Conservation (phyloP, 2,113 vertebrate species). For the Bolborhynchus lineola region DNA sequence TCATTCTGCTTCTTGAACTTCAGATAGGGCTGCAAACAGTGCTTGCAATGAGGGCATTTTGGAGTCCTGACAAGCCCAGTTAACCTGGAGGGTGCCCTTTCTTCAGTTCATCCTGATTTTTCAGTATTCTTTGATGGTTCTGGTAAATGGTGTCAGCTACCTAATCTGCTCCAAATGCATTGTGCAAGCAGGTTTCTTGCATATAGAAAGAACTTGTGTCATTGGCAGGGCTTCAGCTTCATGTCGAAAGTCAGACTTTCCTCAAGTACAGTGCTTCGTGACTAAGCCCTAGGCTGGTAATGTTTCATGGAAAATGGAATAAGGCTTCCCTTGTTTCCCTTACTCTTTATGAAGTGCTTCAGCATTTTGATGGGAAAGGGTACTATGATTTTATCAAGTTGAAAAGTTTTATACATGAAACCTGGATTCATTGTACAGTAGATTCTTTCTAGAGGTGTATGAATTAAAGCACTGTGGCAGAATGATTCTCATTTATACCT, state of each 20-base stretch:
- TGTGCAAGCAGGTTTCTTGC: conserved; percentile 21
- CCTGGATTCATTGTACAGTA: background rate
- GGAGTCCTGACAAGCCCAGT: background rate
- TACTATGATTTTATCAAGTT: conserved; percentile 43
- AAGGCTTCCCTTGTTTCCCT: conserved; percentile 55
- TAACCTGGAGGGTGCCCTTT: background rate
- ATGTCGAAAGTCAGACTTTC: conserved; percentile 12
- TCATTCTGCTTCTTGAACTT: background rate
- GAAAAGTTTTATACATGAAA: background rate
- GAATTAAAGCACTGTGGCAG: conserved; percentile 35
- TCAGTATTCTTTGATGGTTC: background rate
- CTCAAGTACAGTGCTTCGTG: background rate
- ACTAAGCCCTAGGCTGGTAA: conserved; percentile 19
- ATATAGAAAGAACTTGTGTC: background rate
- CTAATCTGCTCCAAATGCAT: background rate
- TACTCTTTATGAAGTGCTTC: conserved; percentile 42
- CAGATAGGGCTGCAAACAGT: background rate
- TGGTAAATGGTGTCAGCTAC: conserved; percentile 5
- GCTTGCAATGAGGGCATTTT: background rate
- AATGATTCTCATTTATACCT: background rate
- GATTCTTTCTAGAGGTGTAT: conserved; percentile 20
- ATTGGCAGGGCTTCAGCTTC: conserved; percentile 17
- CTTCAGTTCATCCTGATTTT: background rate
- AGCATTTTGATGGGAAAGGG: conserved; percentile 51
- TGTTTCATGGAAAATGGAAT: conserved; percentile 5